Percentiles rank a stretch among this genome's conserved stretches.
These are phyloP conservation scores for Octodonta nipae DNA, from an alignment of 2,888 invertebrate genomes.

Conservation along the genomic window DNA sequence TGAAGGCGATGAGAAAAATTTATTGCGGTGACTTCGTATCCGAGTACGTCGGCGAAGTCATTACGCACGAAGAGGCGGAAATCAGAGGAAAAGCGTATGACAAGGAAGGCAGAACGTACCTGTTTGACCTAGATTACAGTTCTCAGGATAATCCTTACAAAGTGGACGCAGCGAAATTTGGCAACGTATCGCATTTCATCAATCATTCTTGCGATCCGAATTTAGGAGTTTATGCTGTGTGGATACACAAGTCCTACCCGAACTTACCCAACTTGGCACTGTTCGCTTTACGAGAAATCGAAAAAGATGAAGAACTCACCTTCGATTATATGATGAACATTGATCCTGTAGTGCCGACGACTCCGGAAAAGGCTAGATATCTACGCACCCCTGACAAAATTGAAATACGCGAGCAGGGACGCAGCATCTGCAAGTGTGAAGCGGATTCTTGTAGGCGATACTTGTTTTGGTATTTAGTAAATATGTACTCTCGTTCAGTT, in stretches of 20 bases:
- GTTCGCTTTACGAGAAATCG: conserved; percentile 71
- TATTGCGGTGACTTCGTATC: conserved; percentile 74
- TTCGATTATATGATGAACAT: conserved; percentile 68
- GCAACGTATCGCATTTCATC: conserved; percentile 87
- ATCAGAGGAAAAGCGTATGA: conserved; percentile 74
- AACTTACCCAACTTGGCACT: conserved; percentile 78
- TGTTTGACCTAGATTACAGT: conserved; percentile 90
- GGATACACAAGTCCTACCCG: conserved; percentile 82
- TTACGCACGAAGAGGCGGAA: conserved; percentile 83
- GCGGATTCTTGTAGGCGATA: conserved; percentile 59
- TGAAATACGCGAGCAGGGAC: conserved; percentile 15
- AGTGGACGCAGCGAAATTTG: conserved; percentile 78
- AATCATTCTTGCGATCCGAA: conserved; percentile 96
- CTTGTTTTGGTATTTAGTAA: too few relatives aligned
- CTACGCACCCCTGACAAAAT: conserved; percentile 25
- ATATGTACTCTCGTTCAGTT: too few relatives aligned
- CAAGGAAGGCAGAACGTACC: conserved; percentile 73
- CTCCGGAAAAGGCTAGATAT: conserved; percentile 23
- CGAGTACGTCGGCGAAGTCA: conserved; percentile 89
- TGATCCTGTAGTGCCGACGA: conserved; percentile 18
- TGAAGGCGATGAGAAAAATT: conserved; percentile 61
- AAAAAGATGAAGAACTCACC: conserved; percentile 71
- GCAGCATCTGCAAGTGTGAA: conserved; percentile 62
- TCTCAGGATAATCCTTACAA: conserved; percentile 64
- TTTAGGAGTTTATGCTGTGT: conserved; percentile 78